Conservation (phyloP, 2,888 invertebrate genomes). For the Noctua janthe region DNA sequence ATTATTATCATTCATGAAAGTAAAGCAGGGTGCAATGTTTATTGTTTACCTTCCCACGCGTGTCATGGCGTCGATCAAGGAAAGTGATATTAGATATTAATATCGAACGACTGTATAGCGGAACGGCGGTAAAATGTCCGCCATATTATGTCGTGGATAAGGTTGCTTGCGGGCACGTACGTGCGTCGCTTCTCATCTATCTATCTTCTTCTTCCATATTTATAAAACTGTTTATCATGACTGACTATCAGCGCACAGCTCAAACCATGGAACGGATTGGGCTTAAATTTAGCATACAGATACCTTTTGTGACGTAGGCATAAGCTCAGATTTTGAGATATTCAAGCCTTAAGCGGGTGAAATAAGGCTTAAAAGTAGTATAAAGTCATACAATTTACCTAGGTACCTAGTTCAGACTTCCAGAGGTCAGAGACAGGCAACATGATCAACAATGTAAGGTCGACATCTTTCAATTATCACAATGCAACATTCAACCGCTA, state of each 20-base stretch:
- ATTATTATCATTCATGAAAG: conserved; percentile 22
- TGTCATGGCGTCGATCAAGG: conserved; percentile 50
- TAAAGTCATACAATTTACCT: no score
- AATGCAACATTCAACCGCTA: no score
- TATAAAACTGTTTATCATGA: not conserved
- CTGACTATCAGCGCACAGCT: not conserved
- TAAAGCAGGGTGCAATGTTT: conserved; percentile 48
- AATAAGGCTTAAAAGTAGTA: no score
- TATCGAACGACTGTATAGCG: conserved; percentile 34
- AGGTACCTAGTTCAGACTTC: no score
- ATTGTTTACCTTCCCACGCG: conserved; percentile 64
- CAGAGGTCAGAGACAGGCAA: no score
- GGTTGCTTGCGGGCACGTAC: not conserved
- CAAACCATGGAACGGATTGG: not conserved
- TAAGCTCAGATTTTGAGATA: no score
- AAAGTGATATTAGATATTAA: conserved; percentile 57
- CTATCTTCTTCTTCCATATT: not conserved
- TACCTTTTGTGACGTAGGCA: no score
- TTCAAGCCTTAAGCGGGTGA: no score
- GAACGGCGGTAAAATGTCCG: conserved; percentile 8
- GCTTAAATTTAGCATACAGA: not conserved
- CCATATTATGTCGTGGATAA: conserved; percentile 4
- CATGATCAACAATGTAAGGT: no score
- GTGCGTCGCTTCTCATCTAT: not conserved
- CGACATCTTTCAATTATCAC: no score